Evolutionary conservation across 1,140 invertebrate species (phyloP), one percentile per base, ranked within the genome.

Genomic region (Bombus pascuorum): DNA sequence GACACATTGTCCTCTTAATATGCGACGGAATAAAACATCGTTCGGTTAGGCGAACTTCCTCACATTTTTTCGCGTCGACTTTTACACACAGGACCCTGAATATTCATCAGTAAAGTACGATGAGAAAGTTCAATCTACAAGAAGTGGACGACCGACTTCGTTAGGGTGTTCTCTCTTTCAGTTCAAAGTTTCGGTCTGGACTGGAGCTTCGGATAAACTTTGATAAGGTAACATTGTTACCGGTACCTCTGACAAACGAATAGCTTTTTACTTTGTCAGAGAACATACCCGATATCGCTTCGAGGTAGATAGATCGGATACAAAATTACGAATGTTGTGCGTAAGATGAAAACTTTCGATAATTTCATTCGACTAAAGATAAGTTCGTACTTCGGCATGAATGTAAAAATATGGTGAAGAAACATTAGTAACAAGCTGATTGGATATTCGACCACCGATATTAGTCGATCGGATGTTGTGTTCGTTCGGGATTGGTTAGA

Each of bases 101-200:
- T 90, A 90, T 90, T 86, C 87, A 90, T 90, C 78, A 39, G 44
- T 62, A 53, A 89, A 87, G 68, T 89, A 81, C 77, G 73, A 86
- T 62, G 74, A 81, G 86, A 84, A 86, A 90, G 85, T 70, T 85
- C 66, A 70, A 89, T 90, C 85, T 76, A 37, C 77, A 85, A 89
- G 81, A 89, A 90, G 76, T 75, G 80, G 37, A 66, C 75, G 85
- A 57, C 71, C 89, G 73, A 90, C 68, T 84, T 89, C 77, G 68
- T 87, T 86, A 82, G 73, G 79, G 42, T 74, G 47, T 85, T 74
- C 80, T n/a, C 68, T 18, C 47, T 85, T 74, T 70, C 70, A 28
- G 87, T 85, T 65, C 59, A 72, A 87, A 90, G 86, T 90, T 90
- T 75, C 47, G 57, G 65, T 72, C 81, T 77, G 71, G 57, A 65